A percentile compares a stretch with the other conserved stretches of the same genome.
Conservation (phyloP, 2,113 vertebrate genomes). For the Protobothrops flavoviridis region DNA sequence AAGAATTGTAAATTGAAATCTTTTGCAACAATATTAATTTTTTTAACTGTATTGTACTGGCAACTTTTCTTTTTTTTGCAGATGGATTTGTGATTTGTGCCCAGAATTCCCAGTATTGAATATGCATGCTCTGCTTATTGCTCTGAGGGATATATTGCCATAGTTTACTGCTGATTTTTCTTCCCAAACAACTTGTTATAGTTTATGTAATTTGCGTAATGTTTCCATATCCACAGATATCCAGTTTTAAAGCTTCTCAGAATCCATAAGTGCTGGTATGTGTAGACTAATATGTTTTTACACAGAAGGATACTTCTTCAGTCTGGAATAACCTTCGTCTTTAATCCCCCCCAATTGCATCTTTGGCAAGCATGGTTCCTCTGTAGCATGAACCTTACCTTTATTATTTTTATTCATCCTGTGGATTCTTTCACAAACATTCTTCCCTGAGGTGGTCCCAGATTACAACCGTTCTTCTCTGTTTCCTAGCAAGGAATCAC, state of each 20-base stretch:
- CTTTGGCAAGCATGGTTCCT: not conserved
- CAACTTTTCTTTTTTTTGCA: not conserved
- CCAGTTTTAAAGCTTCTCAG: not conserved
- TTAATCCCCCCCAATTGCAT: not conserved
- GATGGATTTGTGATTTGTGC: not conserved
- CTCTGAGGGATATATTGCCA: not conserved
- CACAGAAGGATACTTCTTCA: not conserved
- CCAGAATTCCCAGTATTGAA: not conserved
- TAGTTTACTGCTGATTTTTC: not conserved
- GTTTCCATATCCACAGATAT: not conserved
- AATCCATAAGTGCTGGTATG: not conserved
- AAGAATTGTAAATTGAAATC: not conserved
- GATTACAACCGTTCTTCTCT: not conserved
- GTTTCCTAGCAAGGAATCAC: not conserved
- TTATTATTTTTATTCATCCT: not conserved
- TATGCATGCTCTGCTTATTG: not conserved
- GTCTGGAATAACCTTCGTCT: not conserved
- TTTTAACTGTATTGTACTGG: not conserved
- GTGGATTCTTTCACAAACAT: not conserved
- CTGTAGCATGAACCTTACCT: not conserved
- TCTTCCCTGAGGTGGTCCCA: slow-evolving; percentile 4
- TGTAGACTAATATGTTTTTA: not conserved
- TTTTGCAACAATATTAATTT: not conserved
- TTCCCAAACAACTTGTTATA: not conserved
- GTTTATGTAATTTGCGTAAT: not conserved